Percentiles rank a stretch among this genome's conserved stretches.
phyloP scores from a whole-genome alignment of 2,113 vertebrate genomes.

The Atlantisia rogersi region DNA sequence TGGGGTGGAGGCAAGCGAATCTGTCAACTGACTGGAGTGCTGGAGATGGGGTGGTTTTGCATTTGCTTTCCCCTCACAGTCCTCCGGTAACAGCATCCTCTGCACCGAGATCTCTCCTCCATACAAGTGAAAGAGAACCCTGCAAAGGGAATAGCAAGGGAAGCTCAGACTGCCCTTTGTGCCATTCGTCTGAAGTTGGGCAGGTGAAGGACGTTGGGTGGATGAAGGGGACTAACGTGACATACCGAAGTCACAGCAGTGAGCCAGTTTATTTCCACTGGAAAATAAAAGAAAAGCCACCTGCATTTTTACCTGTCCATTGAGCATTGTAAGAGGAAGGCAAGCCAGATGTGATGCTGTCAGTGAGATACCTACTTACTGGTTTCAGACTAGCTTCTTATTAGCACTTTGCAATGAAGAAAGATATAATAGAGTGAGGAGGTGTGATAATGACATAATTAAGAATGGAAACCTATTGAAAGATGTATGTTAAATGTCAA shows the following conservation, averaged over 20 bases:
- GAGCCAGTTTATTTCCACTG: not conserved
- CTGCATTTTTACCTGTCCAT: not conserved
- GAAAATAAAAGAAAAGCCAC: not conserved
- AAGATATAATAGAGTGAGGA: not conserved
- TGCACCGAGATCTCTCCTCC: not conserved
- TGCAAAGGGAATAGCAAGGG: not conserved
- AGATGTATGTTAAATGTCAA: not conserved
- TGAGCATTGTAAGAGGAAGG: not conserved
- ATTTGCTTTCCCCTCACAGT: not conserved
- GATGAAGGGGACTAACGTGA: not conserved
- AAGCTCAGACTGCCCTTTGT: not conserved
- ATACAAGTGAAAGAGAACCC: not conserved
- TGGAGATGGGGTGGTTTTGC: not conserved
- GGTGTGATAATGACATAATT: not conserved
- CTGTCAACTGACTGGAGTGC: not conserved
- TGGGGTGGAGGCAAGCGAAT: fast-evolving
- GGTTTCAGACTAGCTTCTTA: not conserved
- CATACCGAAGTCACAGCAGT: not conserved
- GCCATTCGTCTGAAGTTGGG: fast-evolving
- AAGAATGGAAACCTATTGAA: not conserved
- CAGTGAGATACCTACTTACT: not conserved
- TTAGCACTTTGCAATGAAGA: not conserved
- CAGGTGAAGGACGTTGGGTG: not conserved
- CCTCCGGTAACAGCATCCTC: not conserved
- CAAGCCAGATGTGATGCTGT: not conserved